Conservation (phyloP, 2,888 invertebrate species). For the Phengaris arion region DNA sequence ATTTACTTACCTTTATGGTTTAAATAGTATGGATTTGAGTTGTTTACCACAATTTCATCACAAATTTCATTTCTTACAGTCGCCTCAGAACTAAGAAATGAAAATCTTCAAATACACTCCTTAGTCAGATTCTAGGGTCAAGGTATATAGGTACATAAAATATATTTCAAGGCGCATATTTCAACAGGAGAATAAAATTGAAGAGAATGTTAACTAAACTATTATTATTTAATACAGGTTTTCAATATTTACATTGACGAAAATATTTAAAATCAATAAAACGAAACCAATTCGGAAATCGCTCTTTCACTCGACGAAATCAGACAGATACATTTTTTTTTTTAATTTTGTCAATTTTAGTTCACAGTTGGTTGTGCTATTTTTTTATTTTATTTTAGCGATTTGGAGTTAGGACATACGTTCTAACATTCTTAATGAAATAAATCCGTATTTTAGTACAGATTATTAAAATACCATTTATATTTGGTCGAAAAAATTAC, state of each 20-base stretch:
- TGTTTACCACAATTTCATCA: conserved; percentile 13
- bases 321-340: background rate
- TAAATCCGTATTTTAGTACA: no score
- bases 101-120: conserved; percentile 34
- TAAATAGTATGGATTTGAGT: conserved; percentile 2
- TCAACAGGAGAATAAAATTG: conserved; percentile 35
- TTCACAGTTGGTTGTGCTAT: no score
- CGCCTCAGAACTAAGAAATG: conserved; percentile 33
- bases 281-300: conserved; percentile 45
- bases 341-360: no score
- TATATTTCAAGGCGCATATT: conserved; percentile 43
- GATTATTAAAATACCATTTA: no score
- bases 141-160: conserved; percentile 40
- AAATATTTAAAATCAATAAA: conserved; percentile 54
- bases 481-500: no score
- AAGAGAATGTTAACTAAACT: conserved; percentile 33
- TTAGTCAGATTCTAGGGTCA: conserved; percentile 43
- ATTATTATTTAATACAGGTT: conserved; percentile 35
- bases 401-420: background rate
- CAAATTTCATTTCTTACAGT: conserved; percentile 28
- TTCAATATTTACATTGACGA: conserved; percentile 42
- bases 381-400: no score
- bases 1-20: conserved; percentile 18
- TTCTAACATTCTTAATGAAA: background rate
- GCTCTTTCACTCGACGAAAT: conserved; percentile 40